Conservation (phyloP, 1,140 invertebrate genomes). For the Pygmarrhopalites habei region DNA sequence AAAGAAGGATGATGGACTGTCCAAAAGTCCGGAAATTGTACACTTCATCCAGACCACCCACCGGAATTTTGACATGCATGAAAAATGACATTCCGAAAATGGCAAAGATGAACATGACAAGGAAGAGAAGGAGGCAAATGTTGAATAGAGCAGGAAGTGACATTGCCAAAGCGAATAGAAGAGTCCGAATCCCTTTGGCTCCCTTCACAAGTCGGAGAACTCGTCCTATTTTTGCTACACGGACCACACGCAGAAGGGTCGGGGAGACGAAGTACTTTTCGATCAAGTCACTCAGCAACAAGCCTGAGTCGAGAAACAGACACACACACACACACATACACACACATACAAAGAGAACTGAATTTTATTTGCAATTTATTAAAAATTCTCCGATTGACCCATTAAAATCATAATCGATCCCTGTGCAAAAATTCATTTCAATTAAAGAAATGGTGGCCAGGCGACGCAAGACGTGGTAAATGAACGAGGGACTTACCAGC, state of each 20-base stretch:
- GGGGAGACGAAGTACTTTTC: slow-evolving; percentile 97
- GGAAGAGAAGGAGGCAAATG: slow-evolving; percentile 92
- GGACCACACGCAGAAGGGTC: slow-evolving; percentile 89
- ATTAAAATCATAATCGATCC: no score
- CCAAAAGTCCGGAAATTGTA: slow-evolving; percentile 99
- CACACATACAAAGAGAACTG: no score
- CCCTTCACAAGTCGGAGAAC: slow-evolving; percentile 94
- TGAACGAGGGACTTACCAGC: slow-evolving; percentile 85
- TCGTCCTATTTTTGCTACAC: slow-evolving; percentile 94
- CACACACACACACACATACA: no score
- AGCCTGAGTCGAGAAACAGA: no score
- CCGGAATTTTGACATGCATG: slow-evolving; percentile 82
- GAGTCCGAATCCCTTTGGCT: slow-evolving; percentile 82
- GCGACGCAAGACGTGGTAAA: no score
- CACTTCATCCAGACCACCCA: slow-evolving; percentile 84
- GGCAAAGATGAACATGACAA: slow-evolving; percentile 99
- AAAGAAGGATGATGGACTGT: slow-evolving; percentile 93
- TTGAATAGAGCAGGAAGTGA: slow-evolving; percentile 96
- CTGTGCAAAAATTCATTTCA: no score
- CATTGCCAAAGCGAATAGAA: slow-evolving; percentile 95
- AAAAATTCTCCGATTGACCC: no score
- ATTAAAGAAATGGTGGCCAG: no score
- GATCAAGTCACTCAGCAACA: slow-evolving; percentile 90
- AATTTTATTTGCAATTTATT: no score
- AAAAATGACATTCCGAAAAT: slow-evolving; percentile 97